phyloP scores from a whole-genome alignment of 2,113 vertebrate genomes.

The Oryzias melastigma region DNA sequence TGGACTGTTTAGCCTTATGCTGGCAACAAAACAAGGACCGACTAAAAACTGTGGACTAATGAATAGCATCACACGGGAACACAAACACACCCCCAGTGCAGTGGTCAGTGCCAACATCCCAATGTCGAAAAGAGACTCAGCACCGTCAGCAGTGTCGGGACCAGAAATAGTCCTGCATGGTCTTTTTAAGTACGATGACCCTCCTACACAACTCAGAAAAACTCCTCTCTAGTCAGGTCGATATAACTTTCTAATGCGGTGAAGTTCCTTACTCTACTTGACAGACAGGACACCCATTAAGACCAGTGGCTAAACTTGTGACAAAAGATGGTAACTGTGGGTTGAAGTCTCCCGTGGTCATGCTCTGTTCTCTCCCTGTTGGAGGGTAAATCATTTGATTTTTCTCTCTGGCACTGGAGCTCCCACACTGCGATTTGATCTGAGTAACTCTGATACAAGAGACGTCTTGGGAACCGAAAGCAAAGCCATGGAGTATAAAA shows the following conservation, averaged over 20 bases:
- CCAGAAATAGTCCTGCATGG: constrained; percentile 45
- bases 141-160: constrained; percentile 54
- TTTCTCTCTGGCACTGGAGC: constrained; percentile 13
- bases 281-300: no score
- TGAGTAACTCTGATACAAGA: constrained; percentile 22
- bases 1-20: constrained; percentile 37
- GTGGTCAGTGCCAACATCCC: constrained; percentile 51
- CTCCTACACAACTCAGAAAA: constrained; percentile 1
- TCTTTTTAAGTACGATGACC: constrained; percentile 9
- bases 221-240: no score
- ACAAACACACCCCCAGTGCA: constrained; percentile 20
- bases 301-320: no score
- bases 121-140: constrained; percentile 51
- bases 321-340: no score
- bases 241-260: no score
- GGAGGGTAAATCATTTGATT: constrained; percentile 25
- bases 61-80: constrained; percentile 29
- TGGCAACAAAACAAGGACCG: constrained; percentile 29
- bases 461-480: not conserved
- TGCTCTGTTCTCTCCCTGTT: constrained; percentile 23
- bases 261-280: no score
- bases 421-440: constrained; percentile 41
- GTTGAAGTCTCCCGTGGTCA: constrained; percentile 17
- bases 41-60: constrained; percentile 28
- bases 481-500: constrained; percentile 9